phyloP scores from a whole-genome alignment of 2,113 vertebrate species.

The Sylvia atricapilla region DNA sequence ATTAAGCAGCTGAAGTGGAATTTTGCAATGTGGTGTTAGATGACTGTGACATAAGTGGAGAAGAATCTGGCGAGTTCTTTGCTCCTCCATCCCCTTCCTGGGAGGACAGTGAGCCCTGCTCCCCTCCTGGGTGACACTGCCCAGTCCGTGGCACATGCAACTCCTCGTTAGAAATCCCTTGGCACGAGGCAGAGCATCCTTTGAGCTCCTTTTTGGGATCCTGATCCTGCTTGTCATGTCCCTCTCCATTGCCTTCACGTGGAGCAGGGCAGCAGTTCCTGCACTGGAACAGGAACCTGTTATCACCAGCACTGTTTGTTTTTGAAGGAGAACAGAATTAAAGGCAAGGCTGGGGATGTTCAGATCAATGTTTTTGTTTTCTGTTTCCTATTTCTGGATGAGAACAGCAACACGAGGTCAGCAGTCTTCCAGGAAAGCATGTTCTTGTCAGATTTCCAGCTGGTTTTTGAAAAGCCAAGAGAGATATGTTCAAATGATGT shows the following conservation, averaged over 20 bases:
- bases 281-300: neutral
- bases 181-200: neutral
- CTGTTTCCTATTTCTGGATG: neutral
- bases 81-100: neutral
- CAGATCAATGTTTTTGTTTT: neutral
- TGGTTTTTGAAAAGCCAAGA: neutral
- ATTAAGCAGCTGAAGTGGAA: neutral
- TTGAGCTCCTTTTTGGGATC: neutral
- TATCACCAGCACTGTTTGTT: neutral
- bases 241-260: rapidly evolving
- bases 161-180: neutral
- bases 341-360: neutral
- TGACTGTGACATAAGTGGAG: neutral
- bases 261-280: neutral
- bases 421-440: neutral
- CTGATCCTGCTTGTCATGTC: rapidly evolving
- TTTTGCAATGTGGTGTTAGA: slow-evolving; percentile 23
- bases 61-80: slow-evolving; percentile 21
- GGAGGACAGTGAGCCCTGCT: neutral
- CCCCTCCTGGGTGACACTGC: neutral
- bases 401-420: neutral
- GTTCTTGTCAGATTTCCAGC: slow-evolving; percentile 14
- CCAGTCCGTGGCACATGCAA: neutral
- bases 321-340: neutral
- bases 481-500: neutral